Percentiles rank a stretch among this genome's conserved stretches.
phyloP scores from a whole-genome alignment of 2,888 invertebrate genomes.

The Spialia ferax region DNA sequence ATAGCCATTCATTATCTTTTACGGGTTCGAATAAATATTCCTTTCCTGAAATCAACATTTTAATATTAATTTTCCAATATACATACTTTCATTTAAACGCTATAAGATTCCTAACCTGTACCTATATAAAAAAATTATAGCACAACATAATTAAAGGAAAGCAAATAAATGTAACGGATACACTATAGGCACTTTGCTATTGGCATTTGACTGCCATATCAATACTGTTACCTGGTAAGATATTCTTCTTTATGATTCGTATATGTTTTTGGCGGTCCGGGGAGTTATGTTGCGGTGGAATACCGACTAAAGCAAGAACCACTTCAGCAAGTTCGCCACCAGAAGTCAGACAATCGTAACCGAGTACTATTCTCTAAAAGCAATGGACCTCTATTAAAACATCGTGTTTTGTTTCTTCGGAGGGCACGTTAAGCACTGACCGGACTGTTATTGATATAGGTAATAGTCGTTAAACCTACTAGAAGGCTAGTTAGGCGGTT shows the following conservation, averaged over 20 bases:
- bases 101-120: too few relatives aligned
- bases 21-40: constrained; percentile 57
- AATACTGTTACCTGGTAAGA: constrained; percentile 59
- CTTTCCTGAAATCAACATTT: constrained; percentile 57
- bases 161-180: too few relatives aligned
- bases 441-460: too few relatives aligned
- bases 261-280: constrained; percentile 66
- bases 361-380: constrained; percentile 63
- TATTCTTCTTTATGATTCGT: constrained; percentile 55
- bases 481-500: too few relatives aligned
- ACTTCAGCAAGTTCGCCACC: constrained; percentile 59
- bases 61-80: not conserved
- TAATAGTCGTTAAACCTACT: too few relatives aligned
- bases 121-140: too few relatives aligned
- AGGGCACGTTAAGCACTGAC: too few relatives aligned
- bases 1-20: constrained; percentile 63
- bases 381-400: not conserved
- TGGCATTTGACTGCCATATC: not conserved
- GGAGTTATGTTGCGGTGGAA: constrained; percentile 73
- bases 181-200: too few relatives aligned
- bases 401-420: not conserved
- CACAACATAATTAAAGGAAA: too few relatives aligned
- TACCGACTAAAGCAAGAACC: constrained; percentile 65
- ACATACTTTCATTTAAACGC: too few relatives aligned
- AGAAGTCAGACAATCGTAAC: constrained; percentile 67